Percentiles rank a stretch among this genome's conserved stretches.
These are phyloP conservation scores for Sisor rabdophorus DNA, from an alignment of 2,113 vertebrate genomes.

Conservation along the genomic window DNA sequence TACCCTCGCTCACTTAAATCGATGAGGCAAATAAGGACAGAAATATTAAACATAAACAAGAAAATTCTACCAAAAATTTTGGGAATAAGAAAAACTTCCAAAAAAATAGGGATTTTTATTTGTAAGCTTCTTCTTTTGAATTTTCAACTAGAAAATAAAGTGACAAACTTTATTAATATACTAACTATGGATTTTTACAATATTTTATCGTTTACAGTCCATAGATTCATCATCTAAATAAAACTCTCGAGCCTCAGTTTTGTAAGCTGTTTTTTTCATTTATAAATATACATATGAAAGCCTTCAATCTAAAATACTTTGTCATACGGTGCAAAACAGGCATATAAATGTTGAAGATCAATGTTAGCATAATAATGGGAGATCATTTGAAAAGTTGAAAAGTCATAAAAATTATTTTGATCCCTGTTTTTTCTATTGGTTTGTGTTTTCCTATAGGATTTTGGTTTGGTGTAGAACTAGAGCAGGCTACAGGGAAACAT, in stretches of 20 bases:
- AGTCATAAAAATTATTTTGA: background rate
- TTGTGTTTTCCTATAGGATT: slow-evolving; percentile 68
- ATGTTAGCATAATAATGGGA: background rate
- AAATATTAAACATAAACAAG: no score
- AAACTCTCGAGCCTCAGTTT: background rate
- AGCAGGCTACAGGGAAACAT: slow-evolving; percentile 84
- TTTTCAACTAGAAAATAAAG: no score
- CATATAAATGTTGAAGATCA: background rate
- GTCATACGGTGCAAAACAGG: background rate
- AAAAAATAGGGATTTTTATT: no score
- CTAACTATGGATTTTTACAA: background rate
- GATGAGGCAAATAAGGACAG: no score
- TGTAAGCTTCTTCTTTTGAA: no score
- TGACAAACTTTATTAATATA: no score
- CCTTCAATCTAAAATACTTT: background rate
- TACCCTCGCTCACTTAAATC: no score
- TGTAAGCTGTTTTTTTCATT: background rate
- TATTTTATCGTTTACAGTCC: background rate
- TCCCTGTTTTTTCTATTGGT: background rate
- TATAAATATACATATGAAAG: background rate
- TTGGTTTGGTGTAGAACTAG: slow-evolving; percentile 87
- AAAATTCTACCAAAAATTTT: no score
- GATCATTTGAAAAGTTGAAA: background rate
- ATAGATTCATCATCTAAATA: background rate
- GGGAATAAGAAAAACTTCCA: no score